Percentiles rank a stretch among this genome's conserved stretches.
These are phyloP conservation scores for Nomada ferruginata DNA, from an alignment of 2,888 invertebrate species.

Conservation along the genomic window DNA sequence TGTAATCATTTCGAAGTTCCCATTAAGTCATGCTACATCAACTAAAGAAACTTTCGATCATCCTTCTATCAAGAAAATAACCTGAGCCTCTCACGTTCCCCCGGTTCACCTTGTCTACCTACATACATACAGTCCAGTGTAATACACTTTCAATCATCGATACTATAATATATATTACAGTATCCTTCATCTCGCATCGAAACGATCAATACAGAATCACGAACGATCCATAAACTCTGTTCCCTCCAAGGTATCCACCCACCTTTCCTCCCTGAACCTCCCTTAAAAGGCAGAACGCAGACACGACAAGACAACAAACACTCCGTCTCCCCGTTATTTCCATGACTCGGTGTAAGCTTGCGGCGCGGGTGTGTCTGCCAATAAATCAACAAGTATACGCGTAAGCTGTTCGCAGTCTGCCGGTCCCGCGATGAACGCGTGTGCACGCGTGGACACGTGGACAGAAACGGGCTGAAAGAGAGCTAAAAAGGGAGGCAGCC, in stretches of 20 bases:
- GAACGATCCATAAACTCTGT: background rate
- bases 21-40: no score
- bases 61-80: no score
- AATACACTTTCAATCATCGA: no score
- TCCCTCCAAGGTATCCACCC: background rate
- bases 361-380: conserved; percentile 64
- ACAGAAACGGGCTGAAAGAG: conserved; percentile 60
- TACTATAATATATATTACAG: no score
- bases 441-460: conserved; percentile 60
- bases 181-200: no score
- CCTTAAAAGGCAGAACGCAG: background rate
- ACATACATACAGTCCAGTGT: no score
- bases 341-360: conserved; percentile 34
- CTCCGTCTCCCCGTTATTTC: conserved; percentile 41
- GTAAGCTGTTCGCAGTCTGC: conserved; percentile 61
- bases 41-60: no score
- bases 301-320: background rate
- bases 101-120: no score
- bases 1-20: no score
- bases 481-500: conserved; percentile 47
- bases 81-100: no score
- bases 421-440: conserved; percentile 54
- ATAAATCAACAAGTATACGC: conserved; percentile 75
- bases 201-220: no score
- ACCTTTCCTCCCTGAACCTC: background rate